A percentile compares a stretch with the other conserved stretches of the same genome.
These are phyloP conservation scores for Falco novaeseelandiae DNA, from an alignment of 2,797 vertebrate species.

Conservation along the genomic window DNA sequence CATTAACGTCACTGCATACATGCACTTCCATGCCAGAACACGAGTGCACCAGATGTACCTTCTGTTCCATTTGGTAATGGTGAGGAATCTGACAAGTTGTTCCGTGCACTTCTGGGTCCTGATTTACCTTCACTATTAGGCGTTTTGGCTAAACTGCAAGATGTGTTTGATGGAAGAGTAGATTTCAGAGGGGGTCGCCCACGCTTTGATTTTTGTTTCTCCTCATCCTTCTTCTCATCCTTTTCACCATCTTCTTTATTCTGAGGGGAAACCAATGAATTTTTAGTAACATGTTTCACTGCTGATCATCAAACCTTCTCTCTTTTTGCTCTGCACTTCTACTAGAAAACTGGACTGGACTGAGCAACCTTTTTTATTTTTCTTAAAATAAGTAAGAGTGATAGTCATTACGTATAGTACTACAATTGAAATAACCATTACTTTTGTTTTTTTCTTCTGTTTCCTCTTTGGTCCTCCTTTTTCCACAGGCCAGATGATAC, in stretches of 20 bases:
- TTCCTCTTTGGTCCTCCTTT: slow-evolving; percentile 92
- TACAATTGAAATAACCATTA: slow-evolving; percentile 55
- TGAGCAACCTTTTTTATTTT: neutral
- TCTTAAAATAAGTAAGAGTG: neutral
- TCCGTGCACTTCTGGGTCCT: slow-evolving; percentile 72
- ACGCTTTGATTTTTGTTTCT: slow-evolving; percentile 82
- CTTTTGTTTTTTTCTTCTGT: slow-evolving; percentile 90
- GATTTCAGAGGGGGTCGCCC: slow-evolving; percentile 91
- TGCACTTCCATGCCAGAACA: neutral
- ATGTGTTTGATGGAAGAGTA: slow-evolving; percentile 78
- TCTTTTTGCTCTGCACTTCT: neutral
- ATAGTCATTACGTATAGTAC: neutral
- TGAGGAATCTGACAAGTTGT: slow-evolving; percentile 64
- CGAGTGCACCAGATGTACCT: slow-evolving; percentile 49
- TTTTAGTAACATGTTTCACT: neutral
- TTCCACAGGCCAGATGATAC: slow-evolving; percentile 96
- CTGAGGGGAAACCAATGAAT: slow-evolving; percentile 52
- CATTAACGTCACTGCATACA: neutral
- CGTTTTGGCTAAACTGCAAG: slow-evolving; percentile 83
- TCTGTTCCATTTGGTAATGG: slow-evolving; percentile 82
- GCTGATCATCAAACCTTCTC: neutral
- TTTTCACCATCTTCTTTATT: slow-evolving; percentile 89
- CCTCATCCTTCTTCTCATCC: slow-evolving; percentile 86
- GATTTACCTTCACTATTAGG: slow-evolving; percentile 84
- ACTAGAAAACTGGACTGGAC: neutral